These are phyloP conservation scores for Drosophila busckii DNA, from an alignment of 1,140 invertebrate genomes.

Conservation along the genomic window DNA sequence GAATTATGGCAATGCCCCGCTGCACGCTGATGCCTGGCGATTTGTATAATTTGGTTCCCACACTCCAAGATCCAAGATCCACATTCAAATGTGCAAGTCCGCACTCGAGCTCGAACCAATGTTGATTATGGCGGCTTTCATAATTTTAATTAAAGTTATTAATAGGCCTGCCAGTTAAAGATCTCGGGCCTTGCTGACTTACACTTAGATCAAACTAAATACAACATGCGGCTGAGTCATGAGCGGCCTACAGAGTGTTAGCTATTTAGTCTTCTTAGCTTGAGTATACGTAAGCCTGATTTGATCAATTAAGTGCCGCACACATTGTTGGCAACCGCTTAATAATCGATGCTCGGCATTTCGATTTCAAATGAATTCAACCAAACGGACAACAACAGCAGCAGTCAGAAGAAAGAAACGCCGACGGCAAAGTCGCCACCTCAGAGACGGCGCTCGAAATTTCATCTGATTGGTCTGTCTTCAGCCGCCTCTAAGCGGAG, in stretches of 20 bases:
- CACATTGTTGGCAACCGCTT: constrained; percentile 72
- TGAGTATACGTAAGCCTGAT: constrained; percentile 45
- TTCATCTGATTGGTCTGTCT: constrained; percentile 52
- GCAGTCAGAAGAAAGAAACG: constrained; percentile 24
- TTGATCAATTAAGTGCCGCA: constrained; percentile 69
- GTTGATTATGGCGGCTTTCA: constrained; percentile 20
- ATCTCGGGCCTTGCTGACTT: constrained; percentile 48
- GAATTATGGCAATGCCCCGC: constrained; percentile 33
- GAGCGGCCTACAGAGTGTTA: constrained; percentile 16
- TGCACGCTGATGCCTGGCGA: constrained; percentile 33
- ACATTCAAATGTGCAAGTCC: constrained; percentile 30
- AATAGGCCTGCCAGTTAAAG: constrained; percentile 49
- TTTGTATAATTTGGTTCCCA: constrained; percentile 78
- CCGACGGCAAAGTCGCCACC: constrained; percentile 33
- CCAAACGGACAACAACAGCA: constrained; percentile 21
- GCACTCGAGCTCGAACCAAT: constrained; percentile 1
- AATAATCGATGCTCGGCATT: constrained; percentile 57
- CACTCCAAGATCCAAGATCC: constrained; percentile 22
- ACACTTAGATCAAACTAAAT: constrained; percentile 26
- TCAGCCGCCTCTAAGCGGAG: constrained; percentile 23
- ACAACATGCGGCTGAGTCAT: constrained; percentile 18
- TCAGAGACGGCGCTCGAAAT: constrained; percentile 39
- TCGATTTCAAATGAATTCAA: constrained; percentile 27
- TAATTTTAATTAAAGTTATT: constrained; percentile 77
- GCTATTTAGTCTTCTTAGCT: not conserved